Evolutionary conservation across 2,113 vertebrate species (phyloP), one percentile per base, ranked within the genome.

Genomic region (Oenanthe oenanthe): DNA sequence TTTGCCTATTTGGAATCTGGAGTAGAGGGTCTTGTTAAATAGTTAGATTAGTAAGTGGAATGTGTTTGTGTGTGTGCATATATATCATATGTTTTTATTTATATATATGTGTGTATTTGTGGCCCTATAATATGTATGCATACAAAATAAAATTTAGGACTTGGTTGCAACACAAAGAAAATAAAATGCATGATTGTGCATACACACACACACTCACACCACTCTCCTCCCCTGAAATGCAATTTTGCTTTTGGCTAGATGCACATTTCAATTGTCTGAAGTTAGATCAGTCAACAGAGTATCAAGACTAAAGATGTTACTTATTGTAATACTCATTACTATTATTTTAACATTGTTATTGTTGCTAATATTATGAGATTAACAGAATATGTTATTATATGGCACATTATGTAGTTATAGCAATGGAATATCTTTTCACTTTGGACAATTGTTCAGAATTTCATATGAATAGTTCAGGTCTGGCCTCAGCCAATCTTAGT

Each of bases 171-270:
- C 15, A 54, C 1, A 67, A 81, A 63, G 9, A 26, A 88, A 85
- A 75, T 18, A 58, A 81, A 92, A 77, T 22, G 2, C 1, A 17
- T 26, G 6, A 12, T 18, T 68, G 25, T 6, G 47, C 8, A 8
- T 9, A 20, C 4, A 31, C 12, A 1, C 13, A 19, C 22, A 48
- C 48, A 26, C 25, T 26, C 24, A 26, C 48, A 6, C 6, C 4
- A 6, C 3, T 7, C 2, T 38, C 5, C 6, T 12, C 4, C 2
- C 21, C 15, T 9, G 6, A 78, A 88, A 61, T 2, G 2, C 10
- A 66, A 9, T 56, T 79, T 65, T 81, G 3, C 12, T 89, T 91
- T 85, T 71, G 29, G 32, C 7, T 73, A 84, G 76, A 56, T 82
- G 53, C 28, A 68, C 18, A 51, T 28, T 71, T 38, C 10, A 66